Percentiles rank a stretch among this genome's conserved stretches.
Conservation (phyloP, 2,113 vertebrate genomes). For the Antechinus flavipes region DNA sequence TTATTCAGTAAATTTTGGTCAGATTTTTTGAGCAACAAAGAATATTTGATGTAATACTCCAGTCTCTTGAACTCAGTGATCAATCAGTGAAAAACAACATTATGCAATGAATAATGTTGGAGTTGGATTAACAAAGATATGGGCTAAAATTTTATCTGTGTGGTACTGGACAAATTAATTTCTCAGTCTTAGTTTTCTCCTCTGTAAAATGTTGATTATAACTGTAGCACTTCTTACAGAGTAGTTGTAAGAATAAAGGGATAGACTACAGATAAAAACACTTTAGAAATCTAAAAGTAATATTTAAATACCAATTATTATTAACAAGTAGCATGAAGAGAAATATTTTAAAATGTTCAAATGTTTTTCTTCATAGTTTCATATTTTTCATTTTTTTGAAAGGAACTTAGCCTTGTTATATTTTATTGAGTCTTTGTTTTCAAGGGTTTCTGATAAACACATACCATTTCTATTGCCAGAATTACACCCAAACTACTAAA, state of each 20-base stretch:
- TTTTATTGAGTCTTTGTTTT: conserved; percentile 26
- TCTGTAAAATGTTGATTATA: background rate
- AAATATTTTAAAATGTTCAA: conserved; percentile 5
- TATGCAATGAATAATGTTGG: background rate
- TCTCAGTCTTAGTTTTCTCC: background rate
- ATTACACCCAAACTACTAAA: background rate
- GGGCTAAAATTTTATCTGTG: background rate
- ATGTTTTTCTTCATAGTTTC: background rate
- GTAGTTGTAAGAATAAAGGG: background rate
- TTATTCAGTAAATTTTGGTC: background rate
- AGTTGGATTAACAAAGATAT: background rate
- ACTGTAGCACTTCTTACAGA: background rate
- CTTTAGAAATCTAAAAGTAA: background rate
- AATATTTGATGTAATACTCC: background rate
- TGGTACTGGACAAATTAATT: background rate
- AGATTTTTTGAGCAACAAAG: background rate
- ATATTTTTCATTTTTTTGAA: background rate
- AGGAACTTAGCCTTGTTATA: background rate
- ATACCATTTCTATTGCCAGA: background rate
- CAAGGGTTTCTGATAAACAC: background rate
- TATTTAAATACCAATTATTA: background rate
- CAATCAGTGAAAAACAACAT: background rate
- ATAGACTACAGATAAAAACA: background rate
- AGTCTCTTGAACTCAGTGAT: background rate
- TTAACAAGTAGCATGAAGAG: conserved; percentile 18